Evolutionary conservation across 1,140 invertebrate genomes (phyloP), one percentile per base, ranked within the genome.

Genomic region (Sitophilus oryzae): DNA sequence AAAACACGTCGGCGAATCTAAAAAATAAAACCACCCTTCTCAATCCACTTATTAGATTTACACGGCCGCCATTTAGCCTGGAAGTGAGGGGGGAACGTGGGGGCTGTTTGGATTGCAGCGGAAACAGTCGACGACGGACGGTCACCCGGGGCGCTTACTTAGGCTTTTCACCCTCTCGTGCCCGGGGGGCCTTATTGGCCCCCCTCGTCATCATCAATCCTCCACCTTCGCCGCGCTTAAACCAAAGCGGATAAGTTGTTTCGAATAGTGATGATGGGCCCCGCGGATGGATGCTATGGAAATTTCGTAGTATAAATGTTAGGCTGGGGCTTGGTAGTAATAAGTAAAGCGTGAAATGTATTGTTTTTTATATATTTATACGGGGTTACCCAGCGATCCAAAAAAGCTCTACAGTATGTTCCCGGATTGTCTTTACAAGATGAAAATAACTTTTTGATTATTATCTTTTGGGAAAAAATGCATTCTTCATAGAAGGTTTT

Each of bases 81-180:
- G 25, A 5, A 11, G 25, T 30, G 25, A 11, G n/a, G 25, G 25
- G 25, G 5, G 25, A 6, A 30, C 11, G 11, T 30, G 14, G 38
- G 38, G 38, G 38, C 14, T 40, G 38, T 40, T 40, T 40, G 14
- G 38, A 40, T 40, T 15, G 38, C 38, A 40, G 14, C 38, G 14
- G 38, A 20, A 40, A 15, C 38, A 15, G n/a, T 40, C 14, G 5
- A 20, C 8, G 9, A 5, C 38, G 14, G 19, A 14, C 14, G 14
- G 38, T 15, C 14, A 20, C 38, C 38, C 14, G 38, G 38, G 38
- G 38, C 38, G 38, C 38, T 40, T 40, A 40, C 38, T 40, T 40
- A 40, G 38, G 38, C 38, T 40, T 40, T 40, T 40, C 38, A 14
- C 38, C 38, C 38, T 30, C 25, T 30, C 25, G 25, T 11, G 5